Base-by-base conservation (phyloP, 2,797 vertebrate genomes). In the Sebastes elongatus region DNA sequence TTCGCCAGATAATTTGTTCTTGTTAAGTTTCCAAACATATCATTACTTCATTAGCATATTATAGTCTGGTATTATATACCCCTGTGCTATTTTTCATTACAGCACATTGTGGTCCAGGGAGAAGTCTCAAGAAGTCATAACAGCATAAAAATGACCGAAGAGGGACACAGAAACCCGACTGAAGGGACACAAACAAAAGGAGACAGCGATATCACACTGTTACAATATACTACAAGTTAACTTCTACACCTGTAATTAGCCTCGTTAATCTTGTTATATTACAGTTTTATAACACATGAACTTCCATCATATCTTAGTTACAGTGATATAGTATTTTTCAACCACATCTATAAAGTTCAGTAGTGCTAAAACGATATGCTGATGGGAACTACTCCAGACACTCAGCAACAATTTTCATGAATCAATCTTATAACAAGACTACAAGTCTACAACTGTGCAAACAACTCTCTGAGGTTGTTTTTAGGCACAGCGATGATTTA, bases 21-120 rank as follows among this genome's bases (percentile, higher is more conserved):
- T 66, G 55, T 67, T 65, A 75, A 56, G n/a, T 72, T 80, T 69
- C n/a, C n/a, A 66, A 53, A 82, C 13, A 28, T 65, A 49, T 73
- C 9, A 66, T 57, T 49, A 53, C 52, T 62, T 76, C 8, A 53
- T 82, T 60, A 72, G 33, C 16, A 70, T 80, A 59, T 75, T 71
- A 68, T 60, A 28, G 67, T 68, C 49, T 33, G 22, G 53, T 59
- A 74, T 35, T 53, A 56, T 25, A 67, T 57, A 33, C 13, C 13
- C 18, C 10, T 25, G 25, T 38, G 52, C n/a, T 71, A 5, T 56
- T 74, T 71, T 30, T 65, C 33, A 65, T 14, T 59, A 62, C 23
- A 62, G 10, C 53, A 55, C 53, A 13, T 38, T 66, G 18, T n/a
- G 61, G 46, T 69, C 10, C 56, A 53, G 14, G 18, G 16, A 49